These are phyloP conservation scores for Temnothorax ravouxi DNA, from an alignment of 2,888 invertebrate species.

Conservation along the genomic window DNA sequence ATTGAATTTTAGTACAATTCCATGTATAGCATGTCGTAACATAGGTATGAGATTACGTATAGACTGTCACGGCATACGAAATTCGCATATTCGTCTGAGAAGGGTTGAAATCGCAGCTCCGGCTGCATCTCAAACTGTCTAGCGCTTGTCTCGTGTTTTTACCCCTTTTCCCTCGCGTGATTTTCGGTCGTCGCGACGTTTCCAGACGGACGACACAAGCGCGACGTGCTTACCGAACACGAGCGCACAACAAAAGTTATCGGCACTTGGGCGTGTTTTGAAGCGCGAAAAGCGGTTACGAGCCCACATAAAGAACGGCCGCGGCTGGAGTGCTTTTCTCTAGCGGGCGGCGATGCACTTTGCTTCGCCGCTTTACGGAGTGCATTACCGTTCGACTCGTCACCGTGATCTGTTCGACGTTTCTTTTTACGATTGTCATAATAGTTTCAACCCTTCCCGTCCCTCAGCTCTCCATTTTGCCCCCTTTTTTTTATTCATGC, in stretches of 20 bases:
- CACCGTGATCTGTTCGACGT: conserved; percentile 43
- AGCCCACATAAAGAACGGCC: conserved; percentile 47
- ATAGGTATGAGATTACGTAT: not conserved
- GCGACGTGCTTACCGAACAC: conserved; percentile 12
- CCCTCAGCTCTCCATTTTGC: not conserved
- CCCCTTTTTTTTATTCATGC: conserved; percentile 34
- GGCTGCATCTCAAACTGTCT: conserved; percentile 16
- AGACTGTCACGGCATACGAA: not conserved
- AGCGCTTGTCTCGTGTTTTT: conserved; percentile 17
- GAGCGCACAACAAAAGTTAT: conserved; percentile 45
- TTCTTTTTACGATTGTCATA: conserved; percentile 55
- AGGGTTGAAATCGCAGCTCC: not conserved
- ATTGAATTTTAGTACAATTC: not conserved
- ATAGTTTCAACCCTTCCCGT: conserved; percentile 39
- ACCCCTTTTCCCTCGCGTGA: not conserved
- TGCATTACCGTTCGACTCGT: conserved; percentile 59
- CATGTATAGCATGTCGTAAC: not conserved
- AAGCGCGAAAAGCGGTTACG: conserved; percentile 61
- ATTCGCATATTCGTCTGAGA: not conserved
- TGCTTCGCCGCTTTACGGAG: conserved; percentile 42
- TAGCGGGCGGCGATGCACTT: conserved; percentile 29
- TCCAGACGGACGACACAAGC: not conserved
- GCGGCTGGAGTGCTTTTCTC: conserved; percentile 32
- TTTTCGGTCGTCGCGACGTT: conserved; percentile 30
- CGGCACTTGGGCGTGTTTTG: conserved; percentile 53